These are phyloP conservation scores for Argyresthia albistria DNA, from an alignment of 2,888 invertebrate species.

Conservation along the genomic window DNA sequence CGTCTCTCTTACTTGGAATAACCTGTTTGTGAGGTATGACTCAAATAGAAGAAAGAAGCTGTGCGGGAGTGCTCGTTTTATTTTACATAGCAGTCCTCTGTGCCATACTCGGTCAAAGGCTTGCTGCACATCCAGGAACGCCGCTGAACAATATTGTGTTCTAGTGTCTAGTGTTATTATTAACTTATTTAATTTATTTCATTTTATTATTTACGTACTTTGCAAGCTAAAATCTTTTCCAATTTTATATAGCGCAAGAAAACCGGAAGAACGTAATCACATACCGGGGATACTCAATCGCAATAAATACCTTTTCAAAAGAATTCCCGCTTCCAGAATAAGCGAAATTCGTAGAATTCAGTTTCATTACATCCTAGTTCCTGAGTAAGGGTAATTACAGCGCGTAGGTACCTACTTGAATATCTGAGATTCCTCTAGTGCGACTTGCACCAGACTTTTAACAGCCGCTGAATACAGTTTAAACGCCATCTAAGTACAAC, in stretches of 20 bases:
- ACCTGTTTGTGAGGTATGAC: constrained; percentile 3
- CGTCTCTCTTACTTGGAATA: constrained; percentile 2
- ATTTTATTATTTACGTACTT: too few relatives aligned
- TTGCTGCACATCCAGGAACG: constrained; percentile 15
- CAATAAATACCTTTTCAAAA: background rate
- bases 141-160: constrained; percentile 16
- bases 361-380: background rate
- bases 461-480: too few relatives aligned
- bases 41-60: background rate
- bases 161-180: too few relatives aligned
- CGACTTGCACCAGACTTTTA: too few relatives aligned
- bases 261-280: background rate
- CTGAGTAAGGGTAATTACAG: background rate
- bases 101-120: constrained; percentile 19
- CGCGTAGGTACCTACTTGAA: too few relatives aligned
- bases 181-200: too few relatives aligned
- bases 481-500: too few relatives aligned
- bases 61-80: constrained; percentile 10
- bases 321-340: background rate
- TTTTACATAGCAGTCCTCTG: constrained; percentile 13
- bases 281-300: background rate
- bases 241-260: too few relatives aligned
- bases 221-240: too few relatives aligned
- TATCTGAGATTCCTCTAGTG: too few relatives aligned
- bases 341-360: background rate